These are phyloP conservation scores for Steatornis caripensis DNA, from an alignment of 2,113 vertebrate species.

Conservation along the genomic window DNA sequence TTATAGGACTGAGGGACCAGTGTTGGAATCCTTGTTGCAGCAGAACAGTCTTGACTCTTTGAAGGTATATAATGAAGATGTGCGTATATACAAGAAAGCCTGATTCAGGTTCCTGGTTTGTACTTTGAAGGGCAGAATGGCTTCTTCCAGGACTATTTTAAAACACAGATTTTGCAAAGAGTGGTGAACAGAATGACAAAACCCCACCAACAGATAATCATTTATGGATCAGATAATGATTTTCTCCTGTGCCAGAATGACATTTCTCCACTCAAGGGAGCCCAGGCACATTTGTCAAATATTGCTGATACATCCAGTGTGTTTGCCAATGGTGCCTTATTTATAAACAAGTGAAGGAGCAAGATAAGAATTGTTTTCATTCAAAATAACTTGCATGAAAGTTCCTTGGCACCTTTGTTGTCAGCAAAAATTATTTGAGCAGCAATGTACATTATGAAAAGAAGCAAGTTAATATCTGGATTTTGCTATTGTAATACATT, in stretches of 20 bases:
- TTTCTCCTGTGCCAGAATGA: constrained; percentile 78
- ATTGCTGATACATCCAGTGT: constrained; percentile 74
- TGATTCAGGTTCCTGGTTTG: neutral
- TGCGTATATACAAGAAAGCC: neutral
- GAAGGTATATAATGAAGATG: neutral
- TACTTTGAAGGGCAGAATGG: neutral
- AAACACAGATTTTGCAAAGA: constrained; percentile 50
- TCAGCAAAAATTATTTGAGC: neutral
- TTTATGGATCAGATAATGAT: constrained; percentile 87
- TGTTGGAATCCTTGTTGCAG: neutral
- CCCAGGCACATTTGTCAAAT: constrained; percentile 78
- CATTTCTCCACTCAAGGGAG: constrained; percentile 66
- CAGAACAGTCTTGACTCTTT: neutral
- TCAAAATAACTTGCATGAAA: neutral
- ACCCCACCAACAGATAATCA: constrained; percentile 61
- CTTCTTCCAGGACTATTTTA: neutral
- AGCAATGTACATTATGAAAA: neutral
- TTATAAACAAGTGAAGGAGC: neutral
- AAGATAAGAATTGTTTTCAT: neutral
- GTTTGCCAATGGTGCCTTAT: constrained; percentile 48
- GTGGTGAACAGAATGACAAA: constrained; percentile 34
- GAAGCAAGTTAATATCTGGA: neutral
- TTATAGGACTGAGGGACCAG: neutral
- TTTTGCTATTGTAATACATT: neutral
- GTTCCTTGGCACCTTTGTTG: neutral